Conservation (phyloP, 2,113 vertebrate genomes). For the Nettapus auritus region DNA sequence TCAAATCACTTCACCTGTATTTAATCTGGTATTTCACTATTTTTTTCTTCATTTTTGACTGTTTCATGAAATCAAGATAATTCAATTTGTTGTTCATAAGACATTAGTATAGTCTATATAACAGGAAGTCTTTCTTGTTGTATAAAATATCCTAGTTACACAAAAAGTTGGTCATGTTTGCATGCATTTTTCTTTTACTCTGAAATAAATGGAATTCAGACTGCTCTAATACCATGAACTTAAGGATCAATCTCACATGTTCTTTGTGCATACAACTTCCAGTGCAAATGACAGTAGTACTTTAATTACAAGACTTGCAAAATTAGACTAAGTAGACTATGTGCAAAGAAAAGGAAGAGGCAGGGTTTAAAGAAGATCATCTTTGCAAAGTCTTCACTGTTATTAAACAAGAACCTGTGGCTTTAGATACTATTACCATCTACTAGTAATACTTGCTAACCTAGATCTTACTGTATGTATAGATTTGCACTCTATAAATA, state of each 20-base stretch:
- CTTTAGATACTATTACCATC: not conserved
- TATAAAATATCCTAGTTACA: not conserved
- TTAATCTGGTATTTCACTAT: not conserved
- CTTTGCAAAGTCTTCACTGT: not conserved
- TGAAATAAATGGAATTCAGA: not conserved
- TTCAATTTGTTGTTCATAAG: not conserved
- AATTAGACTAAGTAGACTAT: not conserved
- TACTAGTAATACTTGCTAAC: not conserved
- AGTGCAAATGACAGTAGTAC: not conserved
- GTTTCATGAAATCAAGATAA: not conserved
- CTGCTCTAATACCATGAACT: not conserved
- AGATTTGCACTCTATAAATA: not conserved
- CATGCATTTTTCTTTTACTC: not conserved
- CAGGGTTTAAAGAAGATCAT: not conserved
- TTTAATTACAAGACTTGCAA: not conserved
- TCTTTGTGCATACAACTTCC: not conserved
- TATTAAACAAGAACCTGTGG: not conserved
- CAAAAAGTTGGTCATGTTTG: not conserved
- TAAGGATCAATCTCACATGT: not conserved
- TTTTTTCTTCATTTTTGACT: not conserved
- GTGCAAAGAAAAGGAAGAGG: not conserved
- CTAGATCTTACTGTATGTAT: not conserved
- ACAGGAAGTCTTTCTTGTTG: not conserved
- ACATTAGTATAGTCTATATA: not conserved
- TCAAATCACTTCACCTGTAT: not conserved